Percentiles rank a stretch among this genome's conserved stretches.
Conservation (phyloP, 1,140 invertebrate genomes). For the Drusus annulatus region DNA sequence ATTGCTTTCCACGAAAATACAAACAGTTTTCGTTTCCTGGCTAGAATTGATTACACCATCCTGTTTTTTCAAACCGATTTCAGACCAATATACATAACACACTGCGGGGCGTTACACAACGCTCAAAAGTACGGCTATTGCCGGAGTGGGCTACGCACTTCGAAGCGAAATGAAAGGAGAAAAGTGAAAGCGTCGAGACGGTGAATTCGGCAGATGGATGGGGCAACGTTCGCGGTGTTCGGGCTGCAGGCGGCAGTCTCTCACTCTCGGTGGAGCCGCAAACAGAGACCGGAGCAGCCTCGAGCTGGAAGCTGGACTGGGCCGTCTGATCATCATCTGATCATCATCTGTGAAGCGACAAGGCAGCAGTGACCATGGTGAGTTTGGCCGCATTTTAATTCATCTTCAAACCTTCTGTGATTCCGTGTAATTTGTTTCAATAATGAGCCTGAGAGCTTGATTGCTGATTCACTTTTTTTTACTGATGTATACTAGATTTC, state of each 20-base stretch:
- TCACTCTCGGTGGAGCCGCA: neutral
- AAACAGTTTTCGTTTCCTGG: no score
- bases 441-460: no score
- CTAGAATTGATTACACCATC: no score
- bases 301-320: neutral
- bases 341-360: neutral
- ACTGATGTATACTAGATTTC: no score
- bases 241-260: constrained; percentile 6
- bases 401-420: no score
- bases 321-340: neutral
- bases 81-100: no score
- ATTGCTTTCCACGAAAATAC: no score
- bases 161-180: constrained; percentile 27
- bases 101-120: no score
- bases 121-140: neutral
- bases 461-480: no score
- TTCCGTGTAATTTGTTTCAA: no score
- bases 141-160: neutral
- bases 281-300: neutral
- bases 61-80: no score
- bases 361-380: neutral
- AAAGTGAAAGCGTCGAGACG: constrained; percentile 16
- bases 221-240: neutral
- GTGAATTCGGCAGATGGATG: constrained; percentile 7
- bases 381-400: neutral